Percentiles rank a stretch among this genome's conserved stretches.
Evolutionary conservation across 2,797 vertebrate species (phyloP).

Genomic region (Sternarchorhynchus goeldii): DNA sequence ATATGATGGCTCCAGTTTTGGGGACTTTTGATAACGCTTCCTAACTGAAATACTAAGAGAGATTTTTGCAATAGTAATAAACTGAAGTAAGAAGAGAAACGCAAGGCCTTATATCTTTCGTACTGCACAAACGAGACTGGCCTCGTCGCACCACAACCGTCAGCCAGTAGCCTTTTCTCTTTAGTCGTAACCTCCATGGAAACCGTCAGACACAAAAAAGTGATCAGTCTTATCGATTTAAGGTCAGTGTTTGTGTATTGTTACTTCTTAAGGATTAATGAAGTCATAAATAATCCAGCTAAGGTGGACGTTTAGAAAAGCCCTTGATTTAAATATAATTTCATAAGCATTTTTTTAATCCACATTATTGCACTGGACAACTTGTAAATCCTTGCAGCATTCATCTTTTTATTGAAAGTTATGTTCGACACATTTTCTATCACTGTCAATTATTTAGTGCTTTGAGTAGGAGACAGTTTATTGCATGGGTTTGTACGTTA

Average conservation of each 20-base stretch:
- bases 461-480: slow-evolving; percentile 49
- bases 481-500: slow-evolving; percentile 57
- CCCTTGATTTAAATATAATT: slow-evolving; percentile 12
- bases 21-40: slow-evolving; percentile 53
- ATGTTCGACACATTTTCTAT: slow-evolving; percentile 20
- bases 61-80: slow-evolving; percentile 41
- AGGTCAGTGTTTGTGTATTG: slow-evolving; percentile 13
- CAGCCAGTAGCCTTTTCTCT: slow-evolving; percentile 22
- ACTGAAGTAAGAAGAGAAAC: not conserved
- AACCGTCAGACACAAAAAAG: not conserved
- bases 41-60: slow-evolving; percentile 46
- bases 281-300: not conserved
- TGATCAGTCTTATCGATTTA: not conserved
- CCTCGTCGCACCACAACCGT: slow-evolving; percentile 13
- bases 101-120: slow-evolving; percentile 30
- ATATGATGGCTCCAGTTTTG: slow-evolving; percentile 54
- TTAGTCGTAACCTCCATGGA: slow-evolving; percentile 16
- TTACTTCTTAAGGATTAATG: not conserved
- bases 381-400: slow-evolving; percentile 8
- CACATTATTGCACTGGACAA: slow-evolving; percentile 32
- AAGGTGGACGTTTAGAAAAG: not conserved
- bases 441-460: slow-evolving; percentile 26
- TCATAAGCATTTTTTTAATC: not conserved
- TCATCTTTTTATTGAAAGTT: not conserved
- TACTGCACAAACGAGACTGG: slow-evolving; percentile 21